Evolutionary conservation across 2,113 vertebrate genomes (phyloP).

Genomic region (Otis tarda): DNA sequence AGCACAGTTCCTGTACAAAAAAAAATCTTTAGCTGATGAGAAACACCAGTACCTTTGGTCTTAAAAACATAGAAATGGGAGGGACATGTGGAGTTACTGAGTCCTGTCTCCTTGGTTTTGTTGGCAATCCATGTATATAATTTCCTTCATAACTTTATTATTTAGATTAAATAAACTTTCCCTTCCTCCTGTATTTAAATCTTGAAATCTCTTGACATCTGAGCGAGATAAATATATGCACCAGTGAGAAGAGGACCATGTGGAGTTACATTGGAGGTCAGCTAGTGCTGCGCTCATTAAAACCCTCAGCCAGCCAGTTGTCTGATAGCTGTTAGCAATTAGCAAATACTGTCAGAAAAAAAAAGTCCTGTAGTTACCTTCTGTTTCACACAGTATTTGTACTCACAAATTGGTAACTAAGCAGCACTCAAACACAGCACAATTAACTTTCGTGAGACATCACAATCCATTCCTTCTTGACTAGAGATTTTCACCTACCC

Average conservation of each 20-base stretch:
- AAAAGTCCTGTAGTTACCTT: background rate
- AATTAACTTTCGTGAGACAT: background rate
- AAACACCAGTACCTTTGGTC: background rate
- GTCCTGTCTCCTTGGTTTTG: background rate
- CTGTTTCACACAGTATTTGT: background rate
- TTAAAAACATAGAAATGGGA: background rate
- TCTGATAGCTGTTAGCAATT: background rate
- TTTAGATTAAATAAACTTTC: background rate
- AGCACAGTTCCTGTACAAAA: background rate
- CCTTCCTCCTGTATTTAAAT: background rate
- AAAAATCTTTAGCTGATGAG: background rate
- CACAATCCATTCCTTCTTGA: background rate
- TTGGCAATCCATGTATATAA: fast-evolving
- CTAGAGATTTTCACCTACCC: background rate
- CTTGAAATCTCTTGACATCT: background rate
- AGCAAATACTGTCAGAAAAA: background rate
- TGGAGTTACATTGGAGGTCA: background rate
- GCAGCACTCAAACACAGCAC: background rate
- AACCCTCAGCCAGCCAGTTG: background rate
- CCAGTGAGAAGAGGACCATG: background rate
- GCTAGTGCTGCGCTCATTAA: background rate
- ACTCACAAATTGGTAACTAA: background rate
- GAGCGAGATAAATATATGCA: background rate
- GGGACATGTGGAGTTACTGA: background rate
- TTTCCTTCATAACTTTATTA: background rate